Evolutionary conservation across 2,113 vertebrate species (phyloP).

Genomic region (Anser brachyrhynchus): DNA sequence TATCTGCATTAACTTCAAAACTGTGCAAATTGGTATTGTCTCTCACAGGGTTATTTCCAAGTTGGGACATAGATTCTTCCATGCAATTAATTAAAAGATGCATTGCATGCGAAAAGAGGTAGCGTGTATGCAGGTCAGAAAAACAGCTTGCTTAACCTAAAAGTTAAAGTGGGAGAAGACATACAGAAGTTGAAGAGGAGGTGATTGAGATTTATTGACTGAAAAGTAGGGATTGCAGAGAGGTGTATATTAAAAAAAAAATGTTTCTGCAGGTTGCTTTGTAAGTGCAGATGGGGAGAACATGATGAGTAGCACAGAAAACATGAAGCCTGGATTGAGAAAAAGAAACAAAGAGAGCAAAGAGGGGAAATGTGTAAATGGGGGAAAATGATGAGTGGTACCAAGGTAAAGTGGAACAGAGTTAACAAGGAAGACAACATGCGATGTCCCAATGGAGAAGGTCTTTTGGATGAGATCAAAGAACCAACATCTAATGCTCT

Average conservation of each 20-base stretch:
- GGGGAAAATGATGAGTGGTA: neutral
- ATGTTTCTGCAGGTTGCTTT: neutral
- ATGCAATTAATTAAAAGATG: neutral
- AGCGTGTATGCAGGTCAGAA: neutral
- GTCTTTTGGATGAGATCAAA: neutral
- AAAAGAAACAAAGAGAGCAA: neutral
- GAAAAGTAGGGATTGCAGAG: neutral
- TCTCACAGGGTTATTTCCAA: neutral
- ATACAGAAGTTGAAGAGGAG: neutral
- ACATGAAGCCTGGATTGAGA: rapidly evolving
- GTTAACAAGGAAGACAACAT: neutral
- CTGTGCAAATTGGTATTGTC: neutral
- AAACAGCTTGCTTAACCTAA: neutral
- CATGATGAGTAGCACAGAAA: neutral
- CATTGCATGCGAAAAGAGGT: neutral
- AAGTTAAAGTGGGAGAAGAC: neutral
- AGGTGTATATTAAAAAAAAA: neutral
- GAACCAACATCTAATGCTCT: neutral
- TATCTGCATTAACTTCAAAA: neutral
- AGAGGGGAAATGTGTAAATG: neutral
- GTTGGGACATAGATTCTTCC: neutral
- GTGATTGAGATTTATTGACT: neutral
- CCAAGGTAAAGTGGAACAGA: neutral
- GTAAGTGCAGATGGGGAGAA: neutral
- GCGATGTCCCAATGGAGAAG: neutral